Base-by-base conservation (phyloP, 2,113 vertebrate species). In the Proteles cristata region DNA sequence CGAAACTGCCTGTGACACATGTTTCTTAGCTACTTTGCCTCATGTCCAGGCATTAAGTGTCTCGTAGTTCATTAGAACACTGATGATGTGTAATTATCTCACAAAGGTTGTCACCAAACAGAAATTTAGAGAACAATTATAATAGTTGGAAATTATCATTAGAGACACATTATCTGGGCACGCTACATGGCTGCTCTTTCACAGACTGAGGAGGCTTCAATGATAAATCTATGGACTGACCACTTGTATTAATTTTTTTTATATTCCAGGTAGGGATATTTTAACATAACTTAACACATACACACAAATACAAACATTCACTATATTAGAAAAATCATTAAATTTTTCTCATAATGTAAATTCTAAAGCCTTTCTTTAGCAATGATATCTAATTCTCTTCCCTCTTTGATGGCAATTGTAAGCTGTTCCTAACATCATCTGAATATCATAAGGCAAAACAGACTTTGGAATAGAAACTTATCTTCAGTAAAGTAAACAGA, bases 121-220 rank as follows among this genome's bases (percentile, higher is more conserved):
- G 91, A 98, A 97, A 98, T 98, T 94, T 93, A 97, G 81, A 97
- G 88, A 97, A 97, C 97, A 97, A 97, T 94, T 97, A 95, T 21
- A 95, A 87, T 21, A 97, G 96, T 82, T 69, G 89, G 76, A 96
- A 96, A 94, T 95, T 96, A 91, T 96, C 96, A 88, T 96, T 82
- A 97, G 48, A 16, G 26, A 92, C 93, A 79, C 89, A 93, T 48
- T 97, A 98, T 92, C 92, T 16, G 79, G 73, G 31, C 48, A 94
- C 74, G 55, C 88, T 88, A 92, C 58, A 88, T 76, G 87, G 21
- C 55, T 16, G 0, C 66, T 96, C 92, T 68, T 65, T 83, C 4
- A 35, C 50, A 73, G 76, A 86, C 53, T 68, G 85, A 96, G 96
- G 94, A 96, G 31, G n/a, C 95, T 89, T 82, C 79, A 88, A 11